Conservation (phyloP, 2,113 vertebrate species). For the Regulus satrapa region DNA sequence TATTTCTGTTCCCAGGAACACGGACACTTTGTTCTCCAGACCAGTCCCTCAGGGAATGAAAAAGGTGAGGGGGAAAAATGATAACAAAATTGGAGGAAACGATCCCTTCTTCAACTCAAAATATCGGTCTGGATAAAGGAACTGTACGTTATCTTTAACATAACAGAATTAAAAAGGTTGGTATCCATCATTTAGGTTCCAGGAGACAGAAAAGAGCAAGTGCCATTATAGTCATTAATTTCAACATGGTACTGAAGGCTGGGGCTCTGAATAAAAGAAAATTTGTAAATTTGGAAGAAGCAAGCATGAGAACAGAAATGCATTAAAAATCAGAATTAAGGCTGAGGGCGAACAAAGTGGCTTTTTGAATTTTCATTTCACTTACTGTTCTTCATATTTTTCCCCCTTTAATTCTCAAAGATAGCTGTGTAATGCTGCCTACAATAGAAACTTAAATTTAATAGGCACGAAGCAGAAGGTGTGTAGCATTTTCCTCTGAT, state of each 20-base stretch:
- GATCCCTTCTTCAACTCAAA: not conserved
- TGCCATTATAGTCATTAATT: not conserved
- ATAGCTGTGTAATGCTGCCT: conserved; percentile 64
- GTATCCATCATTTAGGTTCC: not conserved
- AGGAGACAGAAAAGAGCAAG: not conserved
- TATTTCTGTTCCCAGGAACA: conserved; percentile 50
- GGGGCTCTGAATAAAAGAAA: not conserved
- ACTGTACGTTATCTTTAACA: not conserved
- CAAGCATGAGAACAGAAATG: not conserved
- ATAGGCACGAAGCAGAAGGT: conserved; percentile 70
- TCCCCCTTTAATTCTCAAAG: conserved; percentile 52
- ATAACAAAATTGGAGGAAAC: not conserved
- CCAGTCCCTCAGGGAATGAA: not conserved
- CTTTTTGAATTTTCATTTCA: conserved; percentile 30
- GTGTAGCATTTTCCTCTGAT: conserved; percentile 69
- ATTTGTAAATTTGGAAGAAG: not conserved
- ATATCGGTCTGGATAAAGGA: not conserved
- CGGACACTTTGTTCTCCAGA: conserved; percentile 8
- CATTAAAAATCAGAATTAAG: not conserved
- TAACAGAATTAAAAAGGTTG: not conserved
- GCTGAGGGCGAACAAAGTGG: not conserved
- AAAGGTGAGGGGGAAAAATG: not conserved
- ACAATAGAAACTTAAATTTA: conserved; percentile 67
- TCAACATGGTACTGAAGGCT: not conserved
- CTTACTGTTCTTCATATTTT: conserved; percentile 30